phyloP scores from a whole-genome alignment of 2,797 vertebrate genomes.

The Pangasius larnaudii region DNA sequence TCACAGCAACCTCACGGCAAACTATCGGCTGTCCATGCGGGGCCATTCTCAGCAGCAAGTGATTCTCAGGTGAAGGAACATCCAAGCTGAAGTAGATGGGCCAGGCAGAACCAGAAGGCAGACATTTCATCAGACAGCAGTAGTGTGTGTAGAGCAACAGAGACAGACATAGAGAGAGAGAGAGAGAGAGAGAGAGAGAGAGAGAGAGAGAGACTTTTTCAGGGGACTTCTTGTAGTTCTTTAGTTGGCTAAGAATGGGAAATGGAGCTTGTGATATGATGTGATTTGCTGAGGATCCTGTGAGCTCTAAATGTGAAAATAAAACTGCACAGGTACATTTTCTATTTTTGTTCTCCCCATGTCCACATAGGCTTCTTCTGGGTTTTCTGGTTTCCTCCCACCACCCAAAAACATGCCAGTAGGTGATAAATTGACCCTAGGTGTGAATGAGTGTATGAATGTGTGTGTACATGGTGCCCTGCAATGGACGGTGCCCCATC shows the following conservation, averaged over 20 bases:
- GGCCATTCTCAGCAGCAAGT: too few species aligned
- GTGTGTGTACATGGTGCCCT: not conserved
- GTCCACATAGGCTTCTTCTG: not conserved
- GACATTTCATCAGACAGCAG: too few species aligned
- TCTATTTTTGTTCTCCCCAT: not conserved
- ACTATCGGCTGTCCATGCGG: not conserved
- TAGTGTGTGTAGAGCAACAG: too few species aligned
- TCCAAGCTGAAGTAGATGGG: too few species aligned
- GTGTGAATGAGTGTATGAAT: not conserved
- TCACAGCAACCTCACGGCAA: not conserved
- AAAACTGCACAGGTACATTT: not conserved
- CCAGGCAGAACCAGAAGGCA: too few species aligned
- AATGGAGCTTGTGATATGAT: not conserved
- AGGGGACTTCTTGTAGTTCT: not conserved
- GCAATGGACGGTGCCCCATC: not conserved
- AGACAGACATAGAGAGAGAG: too few species aligned
- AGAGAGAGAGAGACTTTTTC: too few species aligned
- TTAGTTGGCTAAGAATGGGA: not conserved
- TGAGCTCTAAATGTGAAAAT: not conserved
- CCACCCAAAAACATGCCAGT: not conserved
- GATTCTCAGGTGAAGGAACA: too few species aligned
- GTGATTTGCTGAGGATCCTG: not conserved
- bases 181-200: too few species aligned
- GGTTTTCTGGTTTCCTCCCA: not conserved
- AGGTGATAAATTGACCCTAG: not conserved